phyloP scores from a whole-genome alignment of 2,113 vertebrate genomes.

The Pelodiscus sinensis region DNA sequence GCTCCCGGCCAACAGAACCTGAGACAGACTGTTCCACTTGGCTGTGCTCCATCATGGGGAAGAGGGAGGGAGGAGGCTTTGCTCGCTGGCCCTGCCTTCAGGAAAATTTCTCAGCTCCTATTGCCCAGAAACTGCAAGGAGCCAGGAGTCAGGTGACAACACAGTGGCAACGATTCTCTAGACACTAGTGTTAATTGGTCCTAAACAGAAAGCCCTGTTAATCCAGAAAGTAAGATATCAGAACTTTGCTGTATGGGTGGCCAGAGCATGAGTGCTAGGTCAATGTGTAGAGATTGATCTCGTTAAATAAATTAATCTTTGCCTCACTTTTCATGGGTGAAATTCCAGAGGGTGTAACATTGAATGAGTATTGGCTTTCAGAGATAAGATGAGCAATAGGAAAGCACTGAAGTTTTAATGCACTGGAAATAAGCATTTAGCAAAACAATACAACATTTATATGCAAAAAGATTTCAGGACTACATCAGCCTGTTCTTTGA shows the following conservation, averaged over 20 bases:
- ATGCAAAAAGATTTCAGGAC: not conserved
- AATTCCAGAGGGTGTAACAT: not conserved
- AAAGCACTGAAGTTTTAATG: not conserved
- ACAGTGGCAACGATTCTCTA: not conserved
- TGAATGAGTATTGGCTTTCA: not conserved
- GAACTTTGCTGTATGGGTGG: not conserved
- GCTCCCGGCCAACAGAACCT: too few relatives aligned
- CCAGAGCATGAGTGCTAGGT: not conserved
- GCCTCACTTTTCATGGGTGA: not conserved
- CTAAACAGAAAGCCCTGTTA: not conserved
- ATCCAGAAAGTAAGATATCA: not conserved
- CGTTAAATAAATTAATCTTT: not conserved
- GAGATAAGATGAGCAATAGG: not conserved
- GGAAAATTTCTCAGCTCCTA: too few relatives aligned
- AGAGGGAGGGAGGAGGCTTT: too few relatives aligned
- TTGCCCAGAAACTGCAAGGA: not conserved
- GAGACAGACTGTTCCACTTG: too few relatives aligned
- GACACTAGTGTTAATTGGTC: not conserved
- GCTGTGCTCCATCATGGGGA: too few relatives aligned
- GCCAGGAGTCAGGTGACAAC: not conserved
- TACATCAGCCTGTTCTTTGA: not conserved
- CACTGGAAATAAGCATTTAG: not conserved
- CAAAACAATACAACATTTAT: not conserved
- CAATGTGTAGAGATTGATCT: not conserved
- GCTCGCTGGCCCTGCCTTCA: too few relatives aligned